A percentile compares a stretch with the other conserved stretches of the same genome.
These are phyloP conservation scores for Epiblema foenella DNA, from an alignment of 2,888 invertebrate species.

Conservation along the genomic window DNA sequence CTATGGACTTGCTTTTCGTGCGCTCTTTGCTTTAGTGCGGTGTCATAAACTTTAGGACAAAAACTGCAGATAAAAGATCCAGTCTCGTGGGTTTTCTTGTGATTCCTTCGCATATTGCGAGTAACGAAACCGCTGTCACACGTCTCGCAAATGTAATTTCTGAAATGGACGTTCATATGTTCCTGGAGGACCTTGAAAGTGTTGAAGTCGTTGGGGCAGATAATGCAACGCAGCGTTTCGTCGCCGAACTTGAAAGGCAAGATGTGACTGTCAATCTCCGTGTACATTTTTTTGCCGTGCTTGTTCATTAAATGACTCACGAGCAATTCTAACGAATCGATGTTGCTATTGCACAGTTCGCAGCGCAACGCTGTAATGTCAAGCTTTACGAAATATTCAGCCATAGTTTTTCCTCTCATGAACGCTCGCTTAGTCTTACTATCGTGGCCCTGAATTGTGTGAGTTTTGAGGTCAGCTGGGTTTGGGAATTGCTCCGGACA, in stretches of 20 bases:
- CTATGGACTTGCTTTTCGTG: conserved; percentile 75
- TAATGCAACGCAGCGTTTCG: conserved; percentile 50
- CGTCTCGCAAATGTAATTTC: conserved; percentile 56
- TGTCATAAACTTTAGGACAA: conserved; percentile 79
- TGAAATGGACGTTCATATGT: conserved; percentile 60
- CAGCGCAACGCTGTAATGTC: conserved; percentile 59
- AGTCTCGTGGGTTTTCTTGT: conserved; percentile 62
- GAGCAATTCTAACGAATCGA: conserved; percentile 27
- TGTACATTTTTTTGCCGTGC: conserved; percentile 52
- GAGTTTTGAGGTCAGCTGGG: conserved; percentile 58
- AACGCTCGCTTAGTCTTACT: conserved; percentile 53
- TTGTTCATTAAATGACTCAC: conserved; percentile 24
- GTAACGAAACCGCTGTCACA: conserved; percentile 65
- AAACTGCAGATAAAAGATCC: conserved; percentile 65
- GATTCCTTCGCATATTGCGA: conserved; percentile 61
- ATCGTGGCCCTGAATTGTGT: conserved; percentile 54
- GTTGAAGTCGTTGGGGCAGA: conserved; percentile 51
- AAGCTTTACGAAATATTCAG: conserved; percentile 59
- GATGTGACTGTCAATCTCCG: conserved; percentile 57
- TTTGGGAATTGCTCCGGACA: conserved; percentile 54
- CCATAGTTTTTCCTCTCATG: conserved; percentile 56
- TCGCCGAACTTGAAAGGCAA: conserved; percentile 62
- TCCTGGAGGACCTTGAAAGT: conserved; percentile 55
- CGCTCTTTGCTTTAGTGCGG: conserved; percentile 69
- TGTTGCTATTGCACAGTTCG: conserved; percentile 29